Base-by-base conservation (phyloP, 2,113 vertebrate species). In the Ammodytes marinus region DNA sequence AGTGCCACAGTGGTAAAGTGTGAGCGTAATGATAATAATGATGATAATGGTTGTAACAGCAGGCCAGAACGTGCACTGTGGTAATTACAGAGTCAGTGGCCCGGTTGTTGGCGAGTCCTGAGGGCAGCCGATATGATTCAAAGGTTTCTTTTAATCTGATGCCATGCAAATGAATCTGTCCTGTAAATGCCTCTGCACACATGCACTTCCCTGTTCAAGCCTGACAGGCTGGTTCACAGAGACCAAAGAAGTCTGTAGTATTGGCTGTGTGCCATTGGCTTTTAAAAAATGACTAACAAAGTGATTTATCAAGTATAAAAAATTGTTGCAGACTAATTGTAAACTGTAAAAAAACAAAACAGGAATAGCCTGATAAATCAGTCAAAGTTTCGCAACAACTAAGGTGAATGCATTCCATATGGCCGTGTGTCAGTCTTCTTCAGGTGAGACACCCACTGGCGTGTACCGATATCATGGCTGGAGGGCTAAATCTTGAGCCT, bases 21-120 rank as follows among this genome's bases (percentile, higher is more conserved):
- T 61, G 63, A 67, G 80, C 0, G 8, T 52, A 43, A 66, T 70
- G 54, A 74, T 61, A 27, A 27, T 27, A 27, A 27, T 27, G 27
- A 27, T 27, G 27, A 27, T 27, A 27, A 27, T 27, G 27, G 27
- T 27, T 43, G 58, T n/a, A 61, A 45, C 55, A 55, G 80, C 64
- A 60, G 68, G 60, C 60, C 60, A 63, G 54, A 82, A 53, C 58
- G n/a, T 55, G 49, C 39, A 40, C 19, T 80, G 74, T 69, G 74
- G 80, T 90, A 70, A 86, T 89, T 78, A 86, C 3, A 74, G 75
- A 88, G 76, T 85, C 50, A 13, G 82, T 82, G 88, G 77, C 79
- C 75, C 63, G 77, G 79, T 90, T 91, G 77, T 84, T 54, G 65
- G 74, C 75, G 84, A 47, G 60, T 83, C 79, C 83, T 52, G 49